phyloP scores from a whole-genome alignment of 2,888 invertebrate species.

The Scaptomyza caliginosa region DNA sequence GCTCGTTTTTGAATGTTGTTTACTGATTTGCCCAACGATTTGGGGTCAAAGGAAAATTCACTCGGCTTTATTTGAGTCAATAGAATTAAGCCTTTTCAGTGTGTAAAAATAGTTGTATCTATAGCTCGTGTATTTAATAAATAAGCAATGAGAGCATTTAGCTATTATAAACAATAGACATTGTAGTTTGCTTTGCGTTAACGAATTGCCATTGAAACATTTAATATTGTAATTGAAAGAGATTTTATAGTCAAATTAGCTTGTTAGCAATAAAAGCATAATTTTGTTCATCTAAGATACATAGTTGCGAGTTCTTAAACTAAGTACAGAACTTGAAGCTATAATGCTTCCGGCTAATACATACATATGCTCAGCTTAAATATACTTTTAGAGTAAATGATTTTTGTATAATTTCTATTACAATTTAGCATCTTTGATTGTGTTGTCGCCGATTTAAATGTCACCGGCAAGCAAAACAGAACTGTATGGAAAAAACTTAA shows the following conservation, averaged over 20 bases:
- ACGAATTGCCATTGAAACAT: not conserved
- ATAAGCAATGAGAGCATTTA: not conserved
- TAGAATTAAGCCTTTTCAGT: not conserved
- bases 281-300: too few relatives aligned
- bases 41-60: not conserved
- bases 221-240: too few relatives aligned
- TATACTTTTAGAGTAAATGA: too few relatives aligned
- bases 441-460: not conserved
- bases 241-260: too few relatives aligned
- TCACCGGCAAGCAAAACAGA: not conserved
- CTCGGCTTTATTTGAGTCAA: not conserved
- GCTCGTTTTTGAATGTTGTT: constrained; percentile 1
- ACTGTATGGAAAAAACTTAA: not conserved
- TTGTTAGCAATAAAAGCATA: too few relatives aligned
- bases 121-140: not conserved
- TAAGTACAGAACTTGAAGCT: too few relatives aligned
- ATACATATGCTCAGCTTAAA: too few relatives aligned
- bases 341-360: too few relatives aligned
- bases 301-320: too few relatives aligned
- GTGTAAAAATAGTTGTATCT: not conserved
- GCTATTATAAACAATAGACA: not conserved
- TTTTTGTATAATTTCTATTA: too few relatives aligned
- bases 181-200: not conserved
- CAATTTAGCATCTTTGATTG: too few relatives aligned
- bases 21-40: constrained; percentile 8